Conservation (phyloP, 92 coral and sea anemone species). For the Scolanthus callimorphus region DNA sequence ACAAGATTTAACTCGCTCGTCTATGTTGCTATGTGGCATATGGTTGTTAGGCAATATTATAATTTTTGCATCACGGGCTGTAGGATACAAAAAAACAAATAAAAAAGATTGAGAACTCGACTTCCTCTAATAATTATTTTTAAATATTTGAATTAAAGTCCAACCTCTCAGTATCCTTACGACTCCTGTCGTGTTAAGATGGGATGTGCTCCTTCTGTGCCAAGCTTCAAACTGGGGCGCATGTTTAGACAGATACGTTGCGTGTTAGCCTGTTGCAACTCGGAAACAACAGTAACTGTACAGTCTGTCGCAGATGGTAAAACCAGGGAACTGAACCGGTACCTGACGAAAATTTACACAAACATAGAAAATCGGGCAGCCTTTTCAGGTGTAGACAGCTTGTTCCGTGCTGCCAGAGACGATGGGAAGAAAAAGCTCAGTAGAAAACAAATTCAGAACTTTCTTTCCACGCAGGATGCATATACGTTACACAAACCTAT, state of each 20-base stretch:
- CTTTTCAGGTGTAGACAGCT: constrained; percentile 7
- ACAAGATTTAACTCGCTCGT: no score
- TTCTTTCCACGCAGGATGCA: constrained; percentile 28
- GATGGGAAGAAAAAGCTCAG: constrained; percentile 18
- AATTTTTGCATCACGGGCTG: no score
- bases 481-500: constrained; percentile 27
- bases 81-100: no score
- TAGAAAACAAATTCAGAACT: constrained; percentile 34
- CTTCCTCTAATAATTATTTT: no score
- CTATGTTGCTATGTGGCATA: no score
- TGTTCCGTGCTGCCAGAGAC: constrained; percentile 26
- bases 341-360: constrained; percentile 4
- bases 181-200: constrained; percentile 4
- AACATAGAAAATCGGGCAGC: constrained; percentile 15
- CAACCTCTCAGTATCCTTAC: no score
- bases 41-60: no score
- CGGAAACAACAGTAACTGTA: constrained; percentile 8
- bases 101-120: no score
- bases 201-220: constrained; percentile 25
- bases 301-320: constrained; percentile 1
- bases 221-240: constrained; percentile 6
- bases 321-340: background rate
- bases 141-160: no score
- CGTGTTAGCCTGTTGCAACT: constrained; percentile 11
- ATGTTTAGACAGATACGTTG: constrained; percentile 15